phyloP scores from a whole-genome alignment of 1,140 invertebrate genomes.

The Leguminivora glycinivorella region DNA sequence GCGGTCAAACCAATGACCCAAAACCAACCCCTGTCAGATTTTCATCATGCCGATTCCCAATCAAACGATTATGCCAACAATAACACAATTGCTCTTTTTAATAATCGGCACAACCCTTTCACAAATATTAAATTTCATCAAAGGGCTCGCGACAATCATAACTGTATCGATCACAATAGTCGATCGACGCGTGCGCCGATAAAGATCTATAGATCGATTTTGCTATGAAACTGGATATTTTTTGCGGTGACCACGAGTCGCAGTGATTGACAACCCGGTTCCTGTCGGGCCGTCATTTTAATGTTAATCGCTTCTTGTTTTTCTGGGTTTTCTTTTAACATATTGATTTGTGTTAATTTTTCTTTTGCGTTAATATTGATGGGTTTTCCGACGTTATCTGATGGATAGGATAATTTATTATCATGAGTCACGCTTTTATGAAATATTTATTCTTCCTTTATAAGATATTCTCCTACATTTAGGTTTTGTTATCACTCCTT shows the following conservation, averaged over 20 bases:
- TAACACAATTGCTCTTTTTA: slow-evolving; percentile 48
- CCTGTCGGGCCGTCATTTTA: slow-evolving; percentile 21
- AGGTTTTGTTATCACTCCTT: too few species aligned
- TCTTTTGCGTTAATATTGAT: background rate
- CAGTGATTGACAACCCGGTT: slow-evolving; percentile 16
- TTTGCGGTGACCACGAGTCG: slow-evolving; percentile 44
- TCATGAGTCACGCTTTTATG: background rate
- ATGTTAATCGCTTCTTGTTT: slow-evolving; percentile 17
- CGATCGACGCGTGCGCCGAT: slow-evolving; percentile 61
- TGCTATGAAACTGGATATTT: slow-evolving; percentile 56
- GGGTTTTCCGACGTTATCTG: slow-evolving; percentile 26
- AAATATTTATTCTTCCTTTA: too few species aligned
- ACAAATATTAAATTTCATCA: slow-evolving; percentile 63
- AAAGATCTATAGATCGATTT: slow-evolving; percentile 53
- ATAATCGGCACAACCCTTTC: slow-evolving; percentile 46
- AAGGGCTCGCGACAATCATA: slow-evolving; percentile 60
- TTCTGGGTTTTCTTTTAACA: slow-evolving; percentile 16
- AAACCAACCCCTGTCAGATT: slow-evolving; percentile 21
- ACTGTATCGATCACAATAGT: slow-evolving; percentile 56
- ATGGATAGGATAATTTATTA: background rate
- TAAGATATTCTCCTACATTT: too few species aligned
- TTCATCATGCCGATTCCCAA: slow-evolving; percentile 25
- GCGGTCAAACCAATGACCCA: background rate
- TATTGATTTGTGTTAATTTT: slow-evolving; percentile 23
- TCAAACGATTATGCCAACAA: slow-evolving; percentile 38